Evolutionary conservation across 1,140 invertebrate genomes (phyloP), one percentile per base, ranked within the genome.

Genomic region (Pectinophora gossypiella): DNA sequence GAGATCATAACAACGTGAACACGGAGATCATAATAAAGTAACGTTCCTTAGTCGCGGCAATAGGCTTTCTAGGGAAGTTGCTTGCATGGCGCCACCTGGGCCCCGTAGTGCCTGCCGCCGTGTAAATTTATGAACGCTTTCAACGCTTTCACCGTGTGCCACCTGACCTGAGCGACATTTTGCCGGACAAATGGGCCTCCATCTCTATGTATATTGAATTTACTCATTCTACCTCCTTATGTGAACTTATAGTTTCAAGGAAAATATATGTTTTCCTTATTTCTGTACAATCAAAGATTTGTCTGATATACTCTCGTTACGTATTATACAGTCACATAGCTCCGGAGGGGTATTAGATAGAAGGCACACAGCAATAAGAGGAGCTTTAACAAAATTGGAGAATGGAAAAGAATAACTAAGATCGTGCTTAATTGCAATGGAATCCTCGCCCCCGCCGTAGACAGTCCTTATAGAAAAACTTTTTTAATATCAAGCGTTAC

Each of bases 101-200:
- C 63, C 72, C 68, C 66, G 58, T 70, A 72, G 68, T 68, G 68
- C 60, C 60, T 71, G n/a, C n/a, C 70, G 70, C 70, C 67, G 68
- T 68, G 72, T 71, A 74, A 86, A 86, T 86, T 86, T 86, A 86
- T 86, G 79, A 80, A 83, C 72, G 81, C 83, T 86, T 82, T 83
- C 68, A 80, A 65, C 57, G 74, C 78, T 82, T 78, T 85, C 76
- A 85, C 72, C 77, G 66, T 77, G 70, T 74, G 79, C 77, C 81
- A 83, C 76, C 81, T 86, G 83, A 83, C 83, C 79, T 83, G 68
- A 64, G 70, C 67, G 72, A 71, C 76, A 72, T 78, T 77, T 77
- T 64, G 65, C 66, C 62, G 76, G 71, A 80, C 74, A 80, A 83
- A 83, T 83, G 67, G 68, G 59, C 56, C 65, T 61, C 63, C 73